Evolutionary conservation across 1,140 invertebrate species (phyloP), one percentile per base, ranked within the genome.

Genomic region (Augochlora pura): DNA sequence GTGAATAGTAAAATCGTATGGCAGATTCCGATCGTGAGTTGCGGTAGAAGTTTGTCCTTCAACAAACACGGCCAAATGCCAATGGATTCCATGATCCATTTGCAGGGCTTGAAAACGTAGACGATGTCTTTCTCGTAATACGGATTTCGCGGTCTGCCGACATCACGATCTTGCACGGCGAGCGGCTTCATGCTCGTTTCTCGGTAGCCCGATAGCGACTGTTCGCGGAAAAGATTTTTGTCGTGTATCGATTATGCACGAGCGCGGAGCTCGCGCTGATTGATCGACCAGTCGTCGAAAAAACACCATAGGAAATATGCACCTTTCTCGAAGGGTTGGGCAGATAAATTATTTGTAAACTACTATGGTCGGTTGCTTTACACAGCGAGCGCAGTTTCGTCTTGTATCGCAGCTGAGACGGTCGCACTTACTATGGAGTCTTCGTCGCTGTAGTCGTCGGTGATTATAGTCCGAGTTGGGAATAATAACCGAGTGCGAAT

Each of bases 61-160:
- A 59, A 21, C 4, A 64, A 0, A 21, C 1, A 1, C n/a, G 87
- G 86, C 88, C 87, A 88, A 23, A 89, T 85, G 3, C 86, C 86
- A 12, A 81, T 18, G 0, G 84, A 71, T 10, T 32, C 54, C 6
- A 78, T 42, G 14, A 86, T 80, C 74, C 77, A 86, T 0, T 38
- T 70, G 27, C 46, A 72, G 8, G 76, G 9, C n/a, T 79, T 86
- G 4, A 79, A 57, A 10, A 80, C 23, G 32, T 78, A 42, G 23
- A 21, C 23, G 14, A 77, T 57, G 27, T 80, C 74, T 25, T 38
- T 54, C 23, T 76, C 46, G 49, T 84, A 80, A 21, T 27, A 25
- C 5, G 2, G 7, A 21, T 83, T 81, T 7, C 21, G 23, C 63
- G n/a, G 14, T 10, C 54, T 7, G 2, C 6, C 2, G 5, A n/a